phyloP scores from a whole-genome alignment of 2,888 invertebrate genomes.

The Phyllotreta cruciferae region DNA sequence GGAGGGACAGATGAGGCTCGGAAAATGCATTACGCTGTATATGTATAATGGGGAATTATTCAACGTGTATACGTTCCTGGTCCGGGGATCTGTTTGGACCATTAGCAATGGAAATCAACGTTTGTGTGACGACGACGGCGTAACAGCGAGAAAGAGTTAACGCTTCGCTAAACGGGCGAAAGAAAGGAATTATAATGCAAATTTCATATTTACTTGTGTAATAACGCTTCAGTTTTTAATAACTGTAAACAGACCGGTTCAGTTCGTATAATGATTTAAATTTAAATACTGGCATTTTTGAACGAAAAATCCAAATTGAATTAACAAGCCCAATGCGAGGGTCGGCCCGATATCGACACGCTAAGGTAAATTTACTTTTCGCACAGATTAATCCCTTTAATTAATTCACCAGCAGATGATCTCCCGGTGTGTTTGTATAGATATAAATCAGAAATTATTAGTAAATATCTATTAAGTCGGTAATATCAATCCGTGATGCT shows the following conservation, averaged over 20 bases:
- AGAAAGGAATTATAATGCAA: not conserved
- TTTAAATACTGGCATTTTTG: too few relatives aligned
- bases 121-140: slow-evolving; percentile 20
- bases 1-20: slow-evolving; percentile 37
- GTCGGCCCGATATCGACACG: not conserved
- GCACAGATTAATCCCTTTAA: slow-evolving; percentile 16
- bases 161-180: slow-evolving; percentile 17
- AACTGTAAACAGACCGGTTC: too few relatives aligned
- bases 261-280: too few relatives aligned
- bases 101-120: slow-evolving; percentile 45
- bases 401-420: slow-evolving; percentile 17
- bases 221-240: too few relatives aligned
- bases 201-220: too few relatives aligned
- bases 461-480: slow-evolving; percentile 11
- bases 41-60: slow-evolving; percentile 40
- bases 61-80: slow-evolving; percentile 27
- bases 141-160: slow-evolving; percentile 23
- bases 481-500: slow-evolving; percentile 1
- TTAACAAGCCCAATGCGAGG: not conserved
- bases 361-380: slow-evolving; percentile 15
- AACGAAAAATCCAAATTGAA: not conserved
- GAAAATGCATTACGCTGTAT: slow-evolving; percentile 43
- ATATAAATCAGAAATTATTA: slow-evolving; percentile 8
- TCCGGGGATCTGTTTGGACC: slow-evolving; percentile 33
- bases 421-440: not conserved